Base-by-base conservation (phyloP, 1,140 invertebrate genomes). In the Drosophila paulistorum region DNA sequence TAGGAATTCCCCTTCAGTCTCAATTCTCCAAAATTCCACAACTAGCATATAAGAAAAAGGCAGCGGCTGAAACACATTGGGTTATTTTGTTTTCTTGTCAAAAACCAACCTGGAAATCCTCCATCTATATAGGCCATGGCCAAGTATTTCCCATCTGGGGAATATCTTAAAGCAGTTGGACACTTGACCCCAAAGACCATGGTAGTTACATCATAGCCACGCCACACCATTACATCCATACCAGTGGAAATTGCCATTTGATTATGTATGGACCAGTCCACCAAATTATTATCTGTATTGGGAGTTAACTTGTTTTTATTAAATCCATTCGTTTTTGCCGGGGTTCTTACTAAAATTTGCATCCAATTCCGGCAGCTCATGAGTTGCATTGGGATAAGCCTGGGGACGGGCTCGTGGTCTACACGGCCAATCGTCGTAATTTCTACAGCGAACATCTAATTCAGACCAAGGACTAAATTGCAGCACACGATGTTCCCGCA, bases 211-310 rank as follows among this genome's bases (percentile, higher is more conserved):
- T 79, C 74, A 1, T 66, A 51, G 30, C 81, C 78, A 17, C 80
- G 81, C 89, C 89, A 92, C 11, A 92, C 58, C 41, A 92, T 86
- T 6, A 92, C 54, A 42, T 91, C 84, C 30, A 83, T 51, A 1
- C 79, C 86, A 60, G 81, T 86, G 0, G 89, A 86, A 13, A 90
- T 68, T 0, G 81, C 91, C 42, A 92, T 84, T 61, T 90, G 91
- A 41, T 71, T 84, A n/a, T 65, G 67, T 0, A 39, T 20, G 0
- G 91, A 92, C 91, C 91, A 92, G 48, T 91, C 90, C 71, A 92
- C 85, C 26, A 91, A 42, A 62, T 92, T 92, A 7, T 67, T 62
- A 73, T 85, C 83, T 68, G 68, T 62, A 2, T 60, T 71, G 30
- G 6, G 6, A 42, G 39, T 20, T 5, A 55, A 66, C 14, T 30